Evolutionary conservation across 2,888 invertebrate species (phyloP), one percentile per base, ranked within the genome.

Genomic region (Rhingia rostrata): DNA sequence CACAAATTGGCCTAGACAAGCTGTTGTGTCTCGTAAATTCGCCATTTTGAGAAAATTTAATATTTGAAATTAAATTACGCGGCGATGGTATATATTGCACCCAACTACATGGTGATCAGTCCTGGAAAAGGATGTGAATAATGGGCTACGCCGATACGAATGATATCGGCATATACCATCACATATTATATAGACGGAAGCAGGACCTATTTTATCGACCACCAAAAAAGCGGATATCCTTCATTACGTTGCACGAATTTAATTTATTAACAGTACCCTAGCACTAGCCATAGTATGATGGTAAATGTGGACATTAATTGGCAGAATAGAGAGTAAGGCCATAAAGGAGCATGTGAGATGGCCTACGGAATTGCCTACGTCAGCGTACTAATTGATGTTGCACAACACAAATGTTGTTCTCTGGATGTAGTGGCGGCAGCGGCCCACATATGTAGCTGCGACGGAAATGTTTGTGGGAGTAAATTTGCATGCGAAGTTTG

Each of bases 1-100:
- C 81, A 70, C 81, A 82, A 81, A 81, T 81, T 81, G 77, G 70
- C 77, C 77, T 64, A 77, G 64, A 66, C 82, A 77, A 72, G 82
- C 82, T 82, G 82, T 77, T 82, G 82, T 77, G 60, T 45, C 63
- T 72, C 66, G 72, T 82, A 77, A 72, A 77, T 70, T 77, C 54
- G 41, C 53, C 39, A 77, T 77, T 72, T 60, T 54, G 43, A 61
- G 64, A 77, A 22, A 66, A 66, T 82, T 82, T 70, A 72, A 72
- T 77, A 81, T 75, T 81, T 58, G 39, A 81, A 81, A 81, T 75
- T 75, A 75, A 81, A 81, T 70, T 75, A 69, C 35, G 43, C 14
- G 35, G 12, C 37, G 53, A 10, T 45, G 37, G 67, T 14, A 51
- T 47, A 51, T 30, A 12, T n/a, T 33, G 43, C n/a, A 39, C 43